These are phyloP conservation scores for Parelbella ahira DNA, from an alignment of 2,888 invertebrate genomes.

Conservation along the genomic window DNA sequence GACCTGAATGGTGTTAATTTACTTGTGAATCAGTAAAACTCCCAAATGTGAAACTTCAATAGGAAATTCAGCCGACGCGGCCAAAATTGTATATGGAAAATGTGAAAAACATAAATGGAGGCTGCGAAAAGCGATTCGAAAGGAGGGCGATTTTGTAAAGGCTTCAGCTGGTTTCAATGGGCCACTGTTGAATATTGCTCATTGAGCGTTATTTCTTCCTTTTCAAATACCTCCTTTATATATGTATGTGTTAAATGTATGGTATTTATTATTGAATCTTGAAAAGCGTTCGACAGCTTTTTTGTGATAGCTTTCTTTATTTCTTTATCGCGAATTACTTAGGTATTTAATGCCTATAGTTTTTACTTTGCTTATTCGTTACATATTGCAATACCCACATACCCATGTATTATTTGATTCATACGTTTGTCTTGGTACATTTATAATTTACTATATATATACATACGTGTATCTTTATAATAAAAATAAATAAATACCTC, in stretches of 20 bases:
- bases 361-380: too few species aligned
- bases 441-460: too few species aligned
- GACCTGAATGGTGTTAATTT: slow-evolving; percentile 69
- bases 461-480: too few species aligned
- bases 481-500: too few species aligned
- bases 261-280: background rate
- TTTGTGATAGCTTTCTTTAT: too few species aligned
- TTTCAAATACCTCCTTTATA: slow-evolving; percentile 49
- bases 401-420: too few species aligned
- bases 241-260: slow-evolving; percentile 30
- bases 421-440: too few species aligned
- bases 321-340: too few species aligned
- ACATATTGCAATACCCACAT: too few species aligned
- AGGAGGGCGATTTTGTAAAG: slow-evolving; percentile 58
- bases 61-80: slow-evolving; percentile 61
- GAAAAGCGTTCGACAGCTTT: background rate
- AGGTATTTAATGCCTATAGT: too few species aligned
- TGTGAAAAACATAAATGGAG: slow-evolving; percentile 72
- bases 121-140: slow-evolving; percentile 52
- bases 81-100: slow-evolving; percentile 76
- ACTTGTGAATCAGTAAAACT: slow-evolving; percentile 59
- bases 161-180: slow-evolving; percentile 52
- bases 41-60: slow-evolving; percentile 63
- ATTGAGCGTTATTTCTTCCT: slow-evolving; percentile 70
- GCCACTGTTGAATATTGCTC: slow-evolving; percentile 73